These are phyloP conservation scores for Acrossocheilus fasciatus DNA, from an alignment of 2,797 vertebrate genomes.

Conservation along the genomic window DNA sequence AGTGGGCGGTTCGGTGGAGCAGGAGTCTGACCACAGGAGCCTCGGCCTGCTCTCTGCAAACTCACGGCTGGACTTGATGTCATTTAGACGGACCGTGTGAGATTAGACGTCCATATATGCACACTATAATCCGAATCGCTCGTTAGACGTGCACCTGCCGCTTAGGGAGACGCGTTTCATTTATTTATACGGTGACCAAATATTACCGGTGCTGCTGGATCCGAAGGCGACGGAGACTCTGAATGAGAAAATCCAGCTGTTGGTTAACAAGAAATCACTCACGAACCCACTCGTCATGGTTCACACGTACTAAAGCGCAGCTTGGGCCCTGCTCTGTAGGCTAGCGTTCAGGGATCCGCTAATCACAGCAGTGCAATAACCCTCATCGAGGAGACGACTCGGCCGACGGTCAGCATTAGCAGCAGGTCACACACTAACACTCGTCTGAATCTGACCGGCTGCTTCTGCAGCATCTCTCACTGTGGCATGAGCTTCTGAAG, in stretches of 20 bases:
- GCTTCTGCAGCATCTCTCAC: background rate
- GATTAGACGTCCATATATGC: background rate
- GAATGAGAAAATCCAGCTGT: background rate
- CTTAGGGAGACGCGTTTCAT: slow-evolving; percentile 67
- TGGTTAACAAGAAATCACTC: background rate
- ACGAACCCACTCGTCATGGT: background rate
- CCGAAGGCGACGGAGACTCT: background rate
- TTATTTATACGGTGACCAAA: slow-evolving; percentile 76
- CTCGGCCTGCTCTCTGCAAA: background rate
- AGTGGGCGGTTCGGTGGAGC: background rate
- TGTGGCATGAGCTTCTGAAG: slow-evolving; percentile 26
- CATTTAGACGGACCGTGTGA: background rate
- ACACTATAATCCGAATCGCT: slow-evolving; percentile 15
- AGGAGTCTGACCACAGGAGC: background rate
- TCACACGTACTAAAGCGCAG: background rate
- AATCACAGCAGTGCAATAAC: slow-evolving; percentile 3
- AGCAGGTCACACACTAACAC: background rate
- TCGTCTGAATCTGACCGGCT: background rate
- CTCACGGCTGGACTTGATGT: background rate
- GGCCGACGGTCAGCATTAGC: background rate
- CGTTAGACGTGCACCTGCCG: slow-evolving; percentile 82
- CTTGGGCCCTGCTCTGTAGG: background rate
- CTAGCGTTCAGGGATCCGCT: slow-evolving; percentile 1
- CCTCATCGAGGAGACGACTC: background rate
- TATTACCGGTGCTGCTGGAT: slow-evolving; percentile 50